Percentiles rank a stretch among this genome's conserved stretches.
Evolutionary conservation across 2,888 invertebrate genomes (phyloP).

Genomic region (Polylopha cassiicola): DNA sequence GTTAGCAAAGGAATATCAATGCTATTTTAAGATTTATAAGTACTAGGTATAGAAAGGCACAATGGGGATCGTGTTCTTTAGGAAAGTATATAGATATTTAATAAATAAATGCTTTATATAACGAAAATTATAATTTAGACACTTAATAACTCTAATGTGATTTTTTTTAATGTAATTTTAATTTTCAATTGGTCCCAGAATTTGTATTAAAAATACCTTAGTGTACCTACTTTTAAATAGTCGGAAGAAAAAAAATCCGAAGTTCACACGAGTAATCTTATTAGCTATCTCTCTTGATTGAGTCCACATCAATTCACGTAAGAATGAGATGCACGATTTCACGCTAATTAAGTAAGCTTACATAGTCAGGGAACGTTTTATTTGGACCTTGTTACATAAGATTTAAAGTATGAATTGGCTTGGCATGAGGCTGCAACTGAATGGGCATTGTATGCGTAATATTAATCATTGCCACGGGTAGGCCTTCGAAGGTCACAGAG

Average conservation of each 20-base stretch:
- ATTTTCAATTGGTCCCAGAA: too few relatives aligned
- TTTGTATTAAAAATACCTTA: too few relatives aligned
- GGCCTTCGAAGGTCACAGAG: slow-evolving; percentile 55
- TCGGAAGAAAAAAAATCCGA: slow-evolving; percentile 11
- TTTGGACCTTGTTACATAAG: slow-evolving; percentile 34
- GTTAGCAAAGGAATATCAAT: too few relatives aligned
- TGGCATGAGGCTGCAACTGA: slow-evolving; percentile 37
- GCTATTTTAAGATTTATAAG: too few relatives aligned
- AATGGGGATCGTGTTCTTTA: too few relatives aligned
- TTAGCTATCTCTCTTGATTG: slow-evolving; percentile 42
- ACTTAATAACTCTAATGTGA: too few relatives aligned
- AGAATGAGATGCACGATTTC: slow-evolving; percentile 54
- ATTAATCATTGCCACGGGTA: slow-evolving; percentile 70
- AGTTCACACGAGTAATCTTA: slow-evolving; percentile 33
- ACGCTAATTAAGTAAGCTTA: slow-evolving; percentile 62
- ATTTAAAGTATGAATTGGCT: slow-evolving; percentile 40
- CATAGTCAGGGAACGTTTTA: slow-evolving; percentile 37
- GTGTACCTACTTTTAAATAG: slow-evolving; percentile 9
- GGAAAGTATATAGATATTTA: too few relatives aligned
- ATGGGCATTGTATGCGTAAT: slow-evolving; percentile 66
- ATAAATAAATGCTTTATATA: too few relatives aligned
- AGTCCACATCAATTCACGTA: slow-evolving; percentile 33
- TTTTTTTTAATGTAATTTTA: too few relatives aligned
- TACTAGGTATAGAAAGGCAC: too few relatives aligned
- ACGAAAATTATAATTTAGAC: too few relatives aligned